phyloP scores from a whole-genome alignment of 2,797 vertebrate species.

The Myotis findleyi region DNA sequence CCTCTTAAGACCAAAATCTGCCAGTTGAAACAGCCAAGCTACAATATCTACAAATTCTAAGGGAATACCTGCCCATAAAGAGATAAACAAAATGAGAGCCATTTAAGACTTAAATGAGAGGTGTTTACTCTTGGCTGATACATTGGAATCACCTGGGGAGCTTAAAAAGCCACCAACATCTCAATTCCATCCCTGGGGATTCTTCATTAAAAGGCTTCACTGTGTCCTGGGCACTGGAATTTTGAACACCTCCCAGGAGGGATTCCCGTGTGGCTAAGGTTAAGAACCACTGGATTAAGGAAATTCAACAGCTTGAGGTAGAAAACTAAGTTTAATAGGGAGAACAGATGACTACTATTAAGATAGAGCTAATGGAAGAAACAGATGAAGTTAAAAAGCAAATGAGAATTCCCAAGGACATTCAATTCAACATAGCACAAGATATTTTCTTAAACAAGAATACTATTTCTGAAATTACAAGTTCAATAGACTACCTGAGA shows the following conservation, averaged over 20 bases:
- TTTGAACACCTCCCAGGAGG: slow-evolving; percentile 4
- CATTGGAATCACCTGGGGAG: background rate
- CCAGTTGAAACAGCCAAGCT: background rate
- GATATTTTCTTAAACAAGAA: slow-evolving; percentile 54
- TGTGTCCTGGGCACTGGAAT: background rate
- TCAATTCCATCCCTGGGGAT: slow-evolving; percentile 18
- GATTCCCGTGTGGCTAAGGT: slow-evolving; percentile 17
- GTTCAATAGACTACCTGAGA: slow-evolving; percentile 41
- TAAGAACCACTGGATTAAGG: slow-evolving; percentile 54
- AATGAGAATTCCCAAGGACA: slow-evolving; percentile 20
- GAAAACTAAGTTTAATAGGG: slow-evolving; percentile 22
- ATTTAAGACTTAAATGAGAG: background rate
- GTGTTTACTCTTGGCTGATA: background rate
- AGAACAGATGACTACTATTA: slow-evolving; percentile 6
- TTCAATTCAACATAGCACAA: slow-evolving; percentile 48
- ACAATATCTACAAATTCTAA: background rate
- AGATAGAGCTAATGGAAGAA: slow-evolving; percentile 42
- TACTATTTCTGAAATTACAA: slow-evolving; percentile 63
- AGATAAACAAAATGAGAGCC: background rate
- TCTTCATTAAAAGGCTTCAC: slow-evolving; percentile 52
- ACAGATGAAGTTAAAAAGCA: slow-evolving; percentile 48
- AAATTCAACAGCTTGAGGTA: slow-evolving; percentile 23
- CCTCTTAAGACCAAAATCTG: background rate
- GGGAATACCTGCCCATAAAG: background rate
- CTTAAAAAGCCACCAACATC: slow-evolving; percentile 38